Conservation (phyloP, 2,113 vertebrate genomes). For the Anguilla rostrata region DNA sequence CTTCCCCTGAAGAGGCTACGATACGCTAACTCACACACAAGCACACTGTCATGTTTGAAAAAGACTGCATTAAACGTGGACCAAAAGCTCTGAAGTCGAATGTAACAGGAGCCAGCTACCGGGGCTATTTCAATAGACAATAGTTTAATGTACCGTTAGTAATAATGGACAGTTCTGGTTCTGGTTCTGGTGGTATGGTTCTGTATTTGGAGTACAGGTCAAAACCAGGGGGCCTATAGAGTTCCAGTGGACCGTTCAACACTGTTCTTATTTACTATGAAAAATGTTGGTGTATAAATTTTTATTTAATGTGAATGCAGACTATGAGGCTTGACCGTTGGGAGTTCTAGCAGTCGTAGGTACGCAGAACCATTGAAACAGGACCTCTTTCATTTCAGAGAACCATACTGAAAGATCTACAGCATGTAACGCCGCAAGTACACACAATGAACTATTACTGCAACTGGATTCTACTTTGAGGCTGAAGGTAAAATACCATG, state of each 20-base stretch:
- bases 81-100: neutral
- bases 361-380: neutral
- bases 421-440: neutral
- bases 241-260: no score
- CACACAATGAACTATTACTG: neutral
- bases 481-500: neutral
- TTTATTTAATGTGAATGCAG: no score
- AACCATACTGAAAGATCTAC: neutral
- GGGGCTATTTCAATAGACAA: neutral
- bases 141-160: neutral
- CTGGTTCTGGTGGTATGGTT: no score
- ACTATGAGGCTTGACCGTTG: no score
- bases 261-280: no score
- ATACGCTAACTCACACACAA: neutral
- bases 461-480: neutral
- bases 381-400: neutral
- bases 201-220: no score
- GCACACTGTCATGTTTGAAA: neutral
- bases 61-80: neutral
- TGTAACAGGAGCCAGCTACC: neutral
- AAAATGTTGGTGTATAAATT: no score
- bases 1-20: neutral
- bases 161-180: no score
- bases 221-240: no score
- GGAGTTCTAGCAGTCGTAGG: no score